phyloP scores from a whole-genome alignment of 2,113 vertebrate genomes.

The Sakesphorus luctuosus region DNA sequence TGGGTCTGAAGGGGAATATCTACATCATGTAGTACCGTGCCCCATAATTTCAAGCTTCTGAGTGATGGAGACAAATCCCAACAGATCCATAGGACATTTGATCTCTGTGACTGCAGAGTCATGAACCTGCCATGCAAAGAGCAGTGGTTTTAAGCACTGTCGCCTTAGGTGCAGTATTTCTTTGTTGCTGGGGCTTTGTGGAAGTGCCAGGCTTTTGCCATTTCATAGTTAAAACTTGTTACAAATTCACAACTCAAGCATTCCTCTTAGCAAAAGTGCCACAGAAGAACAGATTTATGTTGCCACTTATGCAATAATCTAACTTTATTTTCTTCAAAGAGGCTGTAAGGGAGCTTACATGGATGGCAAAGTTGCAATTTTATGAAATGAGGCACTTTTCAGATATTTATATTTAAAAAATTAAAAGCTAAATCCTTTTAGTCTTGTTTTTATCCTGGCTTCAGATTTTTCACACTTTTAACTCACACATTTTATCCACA shows the following conservation, averaged over 20 bases:
- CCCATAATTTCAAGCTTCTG: not conserved
- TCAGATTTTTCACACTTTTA: not conserved
- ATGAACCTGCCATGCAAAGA: not conserved
- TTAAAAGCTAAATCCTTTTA: not conserved
- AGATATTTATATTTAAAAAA: not conserved
- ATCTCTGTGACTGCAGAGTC: not conserved
- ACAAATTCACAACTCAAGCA: not conserved
- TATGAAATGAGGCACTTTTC: not conserved
- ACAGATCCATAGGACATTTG: not conserved
- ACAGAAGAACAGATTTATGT: not conserved
- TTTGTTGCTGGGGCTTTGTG: not conserved
- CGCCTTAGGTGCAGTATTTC: not conserved
- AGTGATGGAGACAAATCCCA: not conserved
- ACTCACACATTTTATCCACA: not conserved
- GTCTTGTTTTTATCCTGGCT: not conserved
- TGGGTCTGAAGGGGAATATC: not conserved
- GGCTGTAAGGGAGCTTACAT: not conserved
- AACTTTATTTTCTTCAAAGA: not conserved
- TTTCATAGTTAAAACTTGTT: not conserved
- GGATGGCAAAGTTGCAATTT: not conserved
- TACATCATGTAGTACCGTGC: not conserved
- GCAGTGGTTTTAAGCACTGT: not conserved
- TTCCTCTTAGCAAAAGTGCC: not conserved
- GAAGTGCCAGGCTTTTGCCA: not conserved
- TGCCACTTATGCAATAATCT: not conserved